These are phyloP conservation scores for Synergus gifuensis DNA, from an alignment of 2,888 invertebrate species.

Conservation along the genomic window DNA sequence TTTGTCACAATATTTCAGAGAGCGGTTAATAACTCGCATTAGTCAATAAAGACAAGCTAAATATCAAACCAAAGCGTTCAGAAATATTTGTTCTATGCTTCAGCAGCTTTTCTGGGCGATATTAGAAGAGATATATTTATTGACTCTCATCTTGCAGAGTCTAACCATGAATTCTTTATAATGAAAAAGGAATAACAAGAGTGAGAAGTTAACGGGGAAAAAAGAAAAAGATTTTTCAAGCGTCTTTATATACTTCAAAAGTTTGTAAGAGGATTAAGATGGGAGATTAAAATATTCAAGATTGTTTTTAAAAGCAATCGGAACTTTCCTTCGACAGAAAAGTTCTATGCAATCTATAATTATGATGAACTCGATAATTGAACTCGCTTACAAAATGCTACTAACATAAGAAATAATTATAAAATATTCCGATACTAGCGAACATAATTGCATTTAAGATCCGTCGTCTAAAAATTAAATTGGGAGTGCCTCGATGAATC, in stretches of 20 bases:
- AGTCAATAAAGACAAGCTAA: constrained; percentile 37
- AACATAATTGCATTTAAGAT: constrained; percentile 1
- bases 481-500: constrained; percentile 18
- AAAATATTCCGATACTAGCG: not conserved
- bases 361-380: not conserved
- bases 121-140: constrained; percentile 47
- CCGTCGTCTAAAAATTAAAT: not conserved
- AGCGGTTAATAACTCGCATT: constrained; percentile 15
- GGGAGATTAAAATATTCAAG: not conserved
- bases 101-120: constrained; percentile 46
- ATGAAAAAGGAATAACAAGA: not conserved
- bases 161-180: constrained; percentile 5
- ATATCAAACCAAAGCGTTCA: constrained; percentile 24
- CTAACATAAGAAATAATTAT: not conserved
- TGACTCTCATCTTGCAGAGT: constrained; percentile 44
- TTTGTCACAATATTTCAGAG: not conserved
- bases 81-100: constrained; percentile 50
- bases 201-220: not conserved
- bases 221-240: not conserved
- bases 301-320: not conserved
- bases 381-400: not conserved
- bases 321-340: not conserved
- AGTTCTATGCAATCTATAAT: not conserved
- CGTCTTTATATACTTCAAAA: not conserved
- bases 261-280: not conserved